Conservation (phyloP, 1,140 invertebrate genomes). For the Lepidurus packardi region DNA sequence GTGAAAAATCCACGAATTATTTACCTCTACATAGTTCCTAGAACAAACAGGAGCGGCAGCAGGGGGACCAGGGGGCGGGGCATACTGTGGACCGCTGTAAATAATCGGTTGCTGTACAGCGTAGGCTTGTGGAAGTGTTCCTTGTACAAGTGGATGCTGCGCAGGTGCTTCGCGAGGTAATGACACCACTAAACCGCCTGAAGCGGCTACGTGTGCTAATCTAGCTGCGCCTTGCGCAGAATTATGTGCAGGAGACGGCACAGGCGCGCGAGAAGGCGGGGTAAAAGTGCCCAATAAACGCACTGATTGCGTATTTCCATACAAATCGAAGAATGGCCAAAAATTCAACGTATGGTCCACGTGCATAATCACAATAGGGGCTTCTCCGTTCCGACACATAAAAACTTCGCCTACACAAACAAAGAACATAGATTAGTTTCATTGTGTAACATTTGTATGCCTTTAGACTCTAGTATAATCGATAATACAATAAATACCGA, state of each 20-base stretch:
- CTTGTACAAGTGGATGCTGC: background rate
- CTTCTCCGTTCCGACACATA: constrained; percentile 79
- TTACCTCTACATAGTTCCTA: background rate
- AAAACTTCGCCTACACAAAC: constrained; percentile 65
- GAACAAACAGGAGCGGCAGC: background rate
- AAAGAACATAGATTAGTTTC: constrained; percentile 36
- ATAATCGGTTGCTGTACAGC: background rate
- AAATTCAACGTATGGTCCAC: constrained; percentile 81
- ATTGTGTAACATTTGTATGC: too few relatives aligned
- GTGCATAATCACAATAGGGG: constrained; percentile 79
- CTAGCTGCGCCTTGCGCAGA: constrained; percentile 2
- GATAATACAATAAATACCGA: too few relatives aligned
- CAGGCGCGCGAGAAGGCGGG: constrained; percentile 17
- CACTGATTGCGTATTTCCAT: constrained; percentile 85
- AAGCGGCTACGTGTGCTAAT: background rate
- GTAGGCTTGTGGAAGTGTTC: background rate
- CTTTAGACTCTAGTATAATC: too few relatives aligned
- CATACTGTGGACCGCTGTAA: background rate
- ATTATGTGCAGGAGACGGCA: background rate
- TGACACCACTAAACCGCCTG: background rate
- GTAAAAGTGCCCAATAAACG: constrained; percentile 56
- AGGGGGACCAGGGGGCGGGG: background rate
- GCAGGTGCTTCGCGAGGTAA: background rate
- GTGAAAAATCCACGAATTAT: background rate
- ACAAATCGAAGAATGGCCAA: constrained; percentile 94